A percentile compares a stretch with the other conserved stretches of the same genome.
phyloP scores from a whole-genome alignment of 2,113 vertebrate genomes.

The Neolamprologus brichardi region DNA sequence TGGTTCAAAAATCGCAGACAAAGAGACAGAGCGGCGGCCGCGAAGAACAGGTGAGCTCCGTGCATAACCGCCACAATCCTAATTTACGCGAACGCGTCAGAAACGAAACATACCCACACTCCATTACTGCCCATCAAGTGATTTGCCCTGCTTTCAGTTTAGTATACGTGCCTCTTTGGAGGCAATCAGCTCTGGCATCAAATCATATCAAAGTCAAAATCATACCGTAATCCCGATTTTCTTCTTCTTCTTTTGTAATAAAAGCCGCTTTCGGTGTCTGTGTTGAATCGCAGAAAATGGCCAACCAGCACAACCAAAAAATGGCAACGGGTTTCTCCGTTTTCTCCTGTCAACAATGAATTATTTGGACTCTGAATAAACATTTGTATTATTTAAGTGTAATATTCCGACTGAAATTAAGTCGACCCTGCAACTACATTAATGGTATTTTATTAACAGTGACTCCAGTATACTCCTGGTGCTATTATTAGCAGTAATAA shows the following conservation, averaged over 20 bases:
- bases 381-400: background rate
- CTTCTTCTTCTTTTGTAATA: background rate
- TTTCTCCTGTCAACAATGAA: background rate
- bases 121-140: background rate
- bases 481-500: background rate
- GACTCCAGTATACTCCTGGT: background rate
- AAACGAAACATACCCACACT: background rate
- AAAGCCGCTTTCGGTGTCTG: background rate
- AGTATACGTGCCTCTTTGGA: background rate
- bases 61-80: background rate
- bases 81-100: background rate
- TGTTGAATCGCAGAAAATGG: background rate
- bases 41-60: slow-evolving; percentile 90
- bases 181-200: background rate
- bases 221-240: background rate
- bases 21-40: slow-evolving; percentile 96
- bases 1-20: slow-evolving; percentile 99
- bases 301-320: background rate
- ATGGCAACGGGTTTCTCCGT: background rate
- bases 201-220: background rate
- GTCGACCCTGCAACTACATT: background rate
- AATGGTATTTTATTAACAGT: background rate
- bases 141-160: background rate
- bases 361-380: background rate
- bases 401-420: background rate